Percentiles rank a stretch among this genome's conserved stretches.
Conservation (phyloP, 2,113 vertebrate species). For the Perca schrenkii region DNA sequence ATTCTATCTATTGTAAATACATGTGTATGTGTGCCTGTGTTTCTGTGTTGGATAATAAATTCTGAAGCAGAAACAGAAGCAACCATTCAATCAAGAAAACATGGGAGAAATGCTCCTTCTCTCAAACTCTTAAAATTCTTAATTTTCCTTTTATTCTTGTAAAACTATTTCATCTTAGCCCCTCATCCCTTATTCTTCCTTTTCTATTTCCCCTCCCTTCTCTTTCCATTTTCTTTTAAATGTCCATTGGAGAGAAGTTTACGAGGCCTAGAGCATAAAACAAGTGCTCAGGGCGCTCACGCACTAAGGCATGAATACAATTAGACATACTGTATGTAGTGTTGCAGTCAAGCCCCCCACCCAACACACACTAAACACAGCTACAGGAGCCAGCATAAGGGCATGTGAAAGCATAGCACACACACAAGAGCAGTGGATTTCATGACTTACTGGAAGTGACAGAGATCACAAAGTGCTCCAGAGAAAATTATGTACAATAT, state of each 20-base stretch:
- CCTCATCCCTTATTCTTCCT: not conserved
- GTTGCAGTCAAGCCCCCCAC: conserved; percentile 16
- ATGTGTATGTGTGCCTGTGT: not conserved
- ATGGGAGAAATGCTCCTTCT: not conserved
- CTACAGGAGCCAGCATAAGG: not conserved
- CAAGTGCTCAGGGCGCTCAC: conserved; percentile 31
- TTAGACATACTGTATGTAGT: conserved; percentile 38
- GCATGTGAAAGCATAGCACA: not conserved
- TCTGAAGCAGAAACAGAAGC: conserved; percentile 21
- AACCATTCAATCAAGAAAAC: conserved; percentile 21
- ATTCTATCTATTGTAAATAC: not conserved
- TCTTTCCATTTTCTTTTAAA: conserved; percentile 35
- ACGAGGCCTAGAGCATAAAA: conserved; percentile 45
- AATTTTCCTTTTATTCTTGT: not conserved
- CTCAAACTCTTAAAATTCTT: not conserved
- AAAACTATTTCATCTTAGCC: not conserved
- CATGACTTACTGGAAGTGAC: conserved; percentile 37
- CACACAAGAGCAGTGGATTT: not conserved
- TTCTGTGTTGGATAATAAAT: conserved; percentile 16
- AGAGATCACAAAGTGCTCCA: conserved; percentile 35
- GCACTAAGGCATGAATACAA: conserved; percentile 46
- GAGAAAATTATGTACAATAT: conserved; percentile 29
- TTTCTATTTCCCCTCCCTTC: conserved; percentile 14
- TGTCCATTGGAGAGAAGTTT: conserved; percentile 53
- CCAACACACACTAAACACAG: conserved; percentile 8